Conservation (phyloP, 2,888 invertebrate species). For the Bimastos eiseni region DNA sequence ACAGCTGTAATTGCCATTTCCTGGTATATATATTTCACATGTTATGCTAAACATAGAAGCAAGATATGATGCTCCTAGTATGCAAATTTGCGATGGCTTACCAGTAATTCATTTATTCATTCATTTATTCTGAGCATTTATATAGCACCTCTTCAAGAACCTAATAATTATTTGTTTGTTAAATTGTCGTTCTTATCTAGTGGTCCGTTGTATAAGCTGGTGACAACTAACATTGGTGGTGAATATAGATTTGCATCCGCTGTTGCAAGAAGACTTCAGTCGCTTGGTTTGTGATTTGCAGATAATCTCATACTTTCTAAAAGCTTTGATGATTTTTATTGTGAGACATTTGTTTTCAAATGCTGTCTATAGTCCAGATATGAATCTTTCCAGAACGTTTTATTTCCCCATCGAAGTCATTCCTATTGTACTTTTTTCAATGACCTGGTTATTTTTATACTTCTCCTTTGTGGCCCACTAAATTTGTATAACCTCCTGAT, state of each 20-base stretch:
- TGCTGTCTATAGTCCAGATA: background rate
- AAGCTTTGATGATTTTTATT: background rate
- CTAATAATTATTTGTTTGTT: background rate
- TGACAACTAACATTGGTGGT: constrained; percentile 59
- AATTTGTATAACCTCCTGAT: too few relatives aligned
- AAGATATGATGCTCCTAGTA: too few relatives aligned
- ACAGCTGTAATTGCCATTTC: too few relatives aligned
- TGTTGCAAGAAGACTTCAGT: constrained; percentile 57
- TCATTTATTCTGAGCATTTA: too few relatives aligned
- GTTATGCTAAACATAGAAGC: background rate
- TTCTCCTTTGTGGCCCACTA: too few relatives aligned
- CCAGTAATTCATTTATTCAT: too few relatives aligned
- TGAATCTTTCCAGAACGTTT: background rate
- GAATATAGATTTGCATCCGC: constrained; percentile 59
- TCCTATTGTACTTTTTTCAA: too few relatives aligned
- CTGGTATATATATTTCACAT: too few relatives aligned
- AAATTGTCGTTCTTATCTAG: constrained; percentile 44
- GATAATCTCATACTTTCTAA: background rate
- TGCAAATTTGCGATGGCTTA: too few relatives aligned
- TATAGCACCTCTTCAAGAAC: too few relatives aligned
- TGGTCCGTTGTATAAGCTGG: constrained; percentile 58
- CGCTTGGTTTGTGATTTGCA: constrained; percentile 50
- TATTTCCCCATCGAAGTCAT: background rate
- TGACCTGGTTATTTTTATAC: too few relatives aligned
- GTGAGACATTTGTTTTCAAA: too few relatives aligned